phyloP scores from a whole-genome alignment of 1,140 invertebrate genomes.

The Yoshiicerus persimilis region DNA sequence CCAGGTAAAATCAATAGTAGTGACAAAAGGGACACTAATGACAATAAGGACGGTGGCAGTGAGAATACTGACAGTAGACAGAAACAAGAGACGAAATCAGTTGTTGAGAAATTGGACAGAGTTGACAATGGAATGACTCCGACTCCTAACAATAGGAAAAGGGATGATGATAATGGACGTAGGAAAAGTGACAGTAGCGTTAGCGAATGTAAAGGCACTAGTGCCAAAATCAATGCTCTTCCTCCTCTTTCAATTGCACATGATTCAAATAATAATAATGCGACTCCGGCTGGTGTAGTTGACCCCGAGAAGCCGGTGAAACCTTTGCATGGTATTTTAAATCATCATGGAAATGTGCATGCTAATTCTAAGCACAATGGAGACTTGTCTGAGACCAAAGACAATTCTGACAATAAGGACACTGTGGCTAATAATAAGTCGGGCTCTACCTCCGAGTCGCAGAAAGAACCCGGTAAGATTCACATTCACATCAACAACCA shows the following conservation, averaged over 20 bases:
- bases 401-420: slow-evolving; percentile 17
- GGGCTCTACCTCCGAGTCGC: background rate
- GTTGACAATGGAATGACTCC: background rate
- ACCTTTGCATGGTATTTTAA: slow-evolving; percentile 42
- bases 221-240: background rate
- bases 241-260: background rate
- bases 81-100: background rate
- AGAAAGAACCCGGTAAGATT: slow-evolving; percentile 35
- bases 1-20: background rate
- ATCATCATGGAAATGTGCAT: slow-evolving; percentile 18
- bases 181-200: background rate
- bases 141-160: background rate
- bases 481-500: background rate
- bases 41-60: background rate
- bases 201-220: slow-evolving; percentile 1
- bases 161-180: background rate
- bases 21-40: background rate
- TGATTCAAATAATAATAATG: slow-evolving; percentile 44
- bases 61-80: background rate
- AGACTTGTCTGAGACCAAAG: background rate
- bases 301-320: slow-evolving; percentile 15
- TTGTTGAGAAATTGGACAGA: background rate
- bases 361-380: slow-evolving; percentile 23
- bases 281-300: slow-evolving; percentile 29
- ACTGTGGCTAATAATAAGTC: background rate